Evolutionary conservation across 2,113 vertebrate genomes (phyloP).

Genomic region (Pangasianodon gigas): DNA sequence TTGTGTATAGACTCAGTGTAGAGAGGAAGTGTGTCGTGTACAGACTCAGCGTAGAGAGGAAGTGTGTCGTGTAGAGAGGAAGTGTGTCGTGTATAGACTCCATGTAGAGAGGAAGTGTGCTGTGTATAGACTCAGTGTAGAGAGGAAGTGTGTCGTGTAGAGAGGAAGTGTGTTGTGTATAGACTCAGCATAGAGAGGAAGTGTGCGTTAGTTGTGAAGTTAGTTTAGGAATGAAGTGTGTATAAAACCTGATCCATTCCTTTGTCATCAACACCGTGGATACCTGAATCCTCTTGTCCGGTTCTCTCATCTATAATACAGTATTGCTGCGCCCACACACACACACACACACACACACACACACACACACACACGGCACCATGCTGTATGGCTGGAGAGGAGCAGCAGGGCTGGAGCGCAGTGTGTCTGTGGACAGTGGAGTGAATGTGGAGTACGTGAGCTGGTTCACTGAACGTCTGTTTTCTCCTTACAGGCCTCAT

Average conservation of each 20-base stretch:
- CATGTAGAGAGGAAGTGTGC: too few relatives aligned
- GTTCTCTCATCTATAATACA: conserved; percentile 59
- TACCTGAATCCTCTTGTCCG: conserved; percentile 17
- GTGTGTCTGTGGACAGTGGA: conserved; percentile 34
- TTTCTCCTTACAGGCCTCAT: conserved; percentile 78
- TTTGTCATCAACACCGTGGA: conserved; percentile 13
- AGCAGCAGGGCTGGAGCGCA: conserved; percentile 42
- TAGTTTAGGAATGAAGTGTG: background rate
- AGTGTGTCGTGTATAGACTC: too few relatives aligned
- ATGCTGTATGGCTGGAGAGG: conserved; percentile 36
- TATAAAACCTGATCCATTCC: conserved; percentile 21
- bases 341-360: conserved; percentile 25
- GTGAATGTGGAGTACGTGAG: background rate
- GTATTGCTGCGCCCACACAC: background rate
- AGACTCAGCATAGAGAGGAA: background rate
- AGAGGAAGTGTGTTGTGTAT: background rate
- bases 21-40: too few relatives aligned
- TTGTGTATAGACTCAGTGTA: too few relatives aligned
- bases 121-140: too few relatives aligned
- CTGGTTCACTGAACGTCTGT: conserved; percentile 50
- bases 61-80: too few relatives aligned
- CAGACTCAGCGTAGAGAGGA: too few relatives aligned
- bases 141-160: too few relatives aligned
- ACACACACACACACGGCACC: background rate
- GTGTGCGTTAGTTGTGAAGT: background rate